Evolutionary conservation across 2,888 invertebrate species (phyloP), one percentile per base, ranked within the genome.

Genomic region (Amiota communis): DNA sequence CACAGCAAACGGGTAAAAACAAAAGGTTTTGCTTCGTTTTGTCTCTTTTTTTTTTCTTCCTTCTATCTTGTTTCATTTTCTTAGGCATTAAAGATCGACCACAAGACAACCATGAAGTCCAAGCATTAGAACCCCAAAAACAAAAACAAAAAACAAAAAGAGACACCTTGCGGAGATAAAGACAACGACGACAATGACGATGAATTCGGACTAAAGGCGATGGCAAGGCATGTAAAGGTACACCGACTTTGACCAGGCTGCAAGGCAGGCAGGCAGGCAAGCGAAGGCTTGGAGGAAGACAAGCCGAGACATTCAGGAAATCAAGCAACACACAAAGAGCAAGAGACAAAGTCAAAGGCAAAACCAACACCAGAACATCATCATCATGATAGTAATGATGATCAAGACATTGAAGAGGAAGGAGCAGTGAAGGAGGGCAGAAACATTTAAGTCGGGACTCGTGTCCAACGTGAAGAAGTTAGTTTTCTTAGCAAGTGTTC

Each of bases 1-100:
- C 81, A 36, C 36, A 36, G 36, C 36, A 36, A 36, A 36, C 36
- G 36, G 6, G 77, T 11, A 12, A 15, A n/a, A 48, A 80, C 79
- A 81, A 79, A 82, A 82, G 81, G 83, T 84, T 82, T 81, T 51
- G 51, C 12, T n/a, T 6, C 2, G 15, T 13, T 11, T 53, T 8
- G 53, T 53, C 15, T 12, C 15, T 53, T 53, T 53, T 9, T 53
- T 53, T 12, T 53, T 9, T 53, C n/a, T 12, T n/a, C n/a, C 53
- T 36, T 36, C 36, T 36, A 36, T 36, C 36, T 36, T 36, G 2
- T 36, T 36, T 36, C 36, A 36, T 36, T 36, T 36, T 36, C 36
- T 36, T 36, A 36, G 36, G 36, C 36, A 36, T 36, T 36, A 36
- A 36, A 36, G 36, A 36, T 36, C 36, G 36, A 36, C 36, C 36